Conservation (phyloP, 2,888 invertebrate genomes). For the Agrochola lota region DNA sequence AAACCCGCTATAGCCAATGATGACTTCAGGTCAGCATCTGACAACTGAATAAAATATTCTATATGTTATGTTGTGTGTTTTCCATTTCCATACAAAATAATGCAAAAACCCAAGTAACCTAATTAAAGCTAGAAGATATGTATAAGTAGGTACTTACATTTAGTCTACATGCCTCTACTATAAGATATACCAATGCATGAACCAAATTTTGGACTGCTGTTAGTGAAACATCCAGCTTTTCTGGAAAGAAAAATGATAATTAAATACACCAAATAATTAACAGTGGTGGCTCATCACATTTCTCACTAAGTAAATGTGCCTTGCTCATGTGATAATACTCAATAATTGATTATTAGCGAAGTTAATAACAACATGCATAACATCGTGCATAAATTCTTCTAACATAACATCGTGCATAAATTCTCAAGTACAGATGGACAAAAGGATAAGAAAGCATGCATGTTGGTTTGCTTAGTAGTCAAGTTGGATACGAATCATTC, state of each 20-base stretch:
- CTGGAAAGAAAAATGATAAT: constrained; percentile 77
- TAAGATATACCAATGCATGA: constrained; percentile 93
- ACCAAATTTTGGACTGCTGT: constrained; percentile 91
- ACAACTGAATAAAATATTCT: constrained; percentile 73
- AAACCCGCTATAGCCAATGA: constrained; percentile 90
- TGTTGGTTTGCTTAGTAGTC: too few species aligned
- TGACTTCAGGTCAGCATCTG: constrained; percentile 85
- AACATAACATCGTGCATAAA: too few species aligned
- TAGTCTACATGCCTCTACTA: constrained; percentile 93
- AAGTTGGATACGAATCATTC: too few species aligned
- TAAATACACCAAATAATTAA: not conserved
- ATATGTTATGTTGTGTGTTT: not conserved
- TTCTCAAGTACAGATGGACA: too few species aligned
- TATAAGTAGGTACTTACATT: constrained; percentile 86
- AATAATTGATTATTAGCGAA: not conserved
- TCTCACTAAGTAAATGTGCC: not conserved
- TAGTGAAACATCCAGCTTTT: constrained; percentile 90
- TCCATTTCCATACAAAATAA: not conserved
- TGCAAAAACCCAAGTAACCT: not conserved
- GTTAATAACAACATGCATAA: too few species aligned
- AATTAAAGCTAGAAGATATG: not conserved
- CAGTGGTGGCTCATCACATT: not conserved
- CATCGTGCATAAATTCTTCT: too few species aligned
- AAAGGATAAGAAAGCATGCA: too few species aligned
- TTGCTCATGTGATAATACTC: not conserved